These are phyloP conservation scores for Procapra przewalskii DNA, from an alignment of 2,113 vertebrate genomes.

Conservation along the genomic window DNA sequence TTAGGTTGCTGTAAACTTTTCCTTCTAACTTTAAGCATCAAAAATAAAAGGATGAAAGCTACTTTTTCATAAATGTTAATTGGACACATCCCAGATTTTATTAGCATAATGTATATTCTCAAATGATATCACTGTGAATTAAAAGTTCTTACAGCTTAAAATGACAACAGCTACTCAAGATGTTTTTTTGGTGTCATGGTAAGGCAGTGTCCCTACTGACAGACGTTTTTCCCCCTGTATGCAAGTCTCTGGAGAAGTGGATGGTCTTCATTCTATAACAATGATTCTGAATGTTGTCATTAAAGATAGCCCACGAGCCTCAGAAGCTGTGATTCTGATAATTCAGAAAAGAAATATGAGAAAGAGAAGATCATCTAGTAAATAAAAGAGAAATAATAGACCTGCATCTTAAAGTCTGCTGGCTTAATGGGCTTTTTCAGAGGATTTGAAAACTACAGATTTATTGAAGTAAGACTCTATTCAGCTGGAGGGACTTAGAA, in stretches of 20 bases:
- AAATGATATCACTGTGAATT: not conserved
- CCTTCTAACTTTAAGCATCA: not conserved
- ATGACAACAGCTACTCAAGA: not conserved
- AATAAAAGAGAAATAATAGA: not conserved
- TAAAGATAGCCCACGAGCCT: slow-evolving; percentile 36
- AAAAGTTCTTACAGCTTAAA: not conserved
- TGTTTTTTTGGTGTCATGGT: not conserved
- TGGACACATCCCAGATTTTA: slow-evolving; percentile 20
- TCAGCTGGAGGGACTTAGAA: not conserved
- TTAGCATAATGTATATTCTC: slow-evolving; percentile 36
- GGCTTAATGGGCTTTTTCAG: not conserved
- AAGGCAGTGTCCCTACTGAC: not conserved
- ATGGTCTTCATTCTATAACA: slow-evolving; percentile 24
- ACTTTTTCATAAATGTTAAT: not conserved
- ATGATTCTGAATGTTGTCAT: slow-evolving; percentile 56
- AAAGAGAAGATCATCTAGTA: not conserved
- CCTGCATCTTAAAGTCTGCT: not conserved
- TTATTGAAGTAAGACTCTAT: not conserved
- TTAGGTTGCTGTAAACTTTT: not conserved
- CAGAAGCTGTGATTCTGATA: not conserved
- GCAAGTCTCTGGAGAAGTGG: not conserved
- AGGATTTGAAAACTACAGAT: not conserved
- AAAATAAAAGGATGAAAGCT: not conserved
- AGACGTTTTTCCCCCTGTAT: not conserved
- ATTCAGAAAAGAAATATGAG: not conserved